A percentile compares a stretch with the other conserved stretches of the same genome.
Evolutionary conservation across 2,888 invertebrate species (phyloP).

Genomic region (Petrolisthes cinctipes): DNA sequence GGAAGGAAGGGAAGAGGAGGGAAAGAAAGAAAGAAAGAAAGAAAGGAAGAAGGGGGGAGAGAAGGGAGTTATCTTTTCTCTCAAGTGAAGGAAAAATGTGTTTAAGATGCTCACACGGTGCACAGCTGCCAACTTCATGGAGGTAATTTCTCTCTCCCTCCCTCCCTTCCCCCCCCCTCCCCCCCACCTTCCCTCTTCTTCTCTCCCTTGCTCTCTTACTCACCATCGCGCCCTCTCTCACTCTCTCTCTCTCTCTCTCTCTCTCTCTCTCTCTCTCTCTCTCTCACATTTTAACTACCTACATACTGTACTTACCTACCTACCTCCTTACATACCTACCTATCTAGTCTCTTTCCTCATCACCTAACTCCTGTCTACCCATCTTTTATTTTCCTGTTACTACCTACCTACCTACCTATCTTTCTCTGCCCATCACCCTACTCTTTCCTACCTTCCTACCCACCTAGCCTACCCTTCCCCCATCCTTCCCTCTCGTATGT

Average conservation of each 20-base stretch:
- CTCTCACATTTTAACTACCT: not conserved
- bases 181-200: not conserved
- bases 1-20: not conserved
- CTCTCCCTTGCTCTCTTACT: slow-evolving; percentile 8
- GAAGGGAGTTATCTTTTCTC: not conserved
- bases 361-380: not conserved
- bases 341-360: too few species aligned
- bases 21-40: not conserved
- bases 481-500: not conserved
- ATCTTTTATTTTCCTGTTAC: not conserved
- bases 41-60: not conserved
- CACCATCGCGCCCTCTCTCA: slow-evolving; percentile 25
- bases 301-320: not conserved
- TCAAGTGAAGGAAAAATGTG: slow-evolving; percentile 21
- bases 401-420: not conserved
- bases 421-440: not conserved
- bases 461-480: not conserved
- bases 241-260: slow-evolving; percentile 17
- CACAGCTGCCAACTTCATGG: slow-evolving; percentile 48
- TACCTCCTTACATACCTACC: too few species aligned
- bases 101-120: slow-evolving; percentile 36
- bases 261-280: slow-evolving; percentile 3
- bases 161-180: not conserved
- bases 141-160: slow-evolving; percentile 28
- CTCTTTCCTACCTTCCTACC: not conserved